Evolutionary conservation across 1,140 invertebrate species (phyloP).

Genomic region (Bombus confusus): DNA sequence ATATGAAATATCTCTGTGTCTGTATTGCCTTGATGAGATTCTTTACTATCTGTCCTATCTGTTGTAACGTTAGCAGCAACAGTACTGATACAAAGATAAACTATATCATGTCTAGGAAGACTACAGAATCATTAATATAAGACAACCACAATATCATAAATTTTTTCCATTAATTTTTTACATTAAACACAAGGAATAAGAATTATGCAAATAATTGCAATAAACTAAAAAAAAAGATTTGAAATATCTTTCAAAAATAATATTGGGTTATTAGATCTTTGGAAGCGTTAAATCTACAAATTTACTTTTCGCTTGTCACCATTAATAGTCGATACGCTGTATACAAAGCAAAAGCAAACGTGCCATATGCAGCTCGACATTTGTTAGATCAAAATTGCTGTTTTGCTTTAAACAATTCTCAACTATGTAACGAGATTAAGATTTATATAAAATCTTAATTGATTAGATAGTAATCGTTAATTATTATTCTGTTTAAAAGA

Average conservation of each 20-base stretch:
- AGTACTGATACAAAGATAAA: slow-evolving; percentile 75
- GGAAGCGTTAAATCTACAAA: slow-evolving; percentile 26
- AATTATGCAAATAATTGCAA: background rate
- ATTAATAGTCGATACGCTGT: slow-evolving; percentile 32
- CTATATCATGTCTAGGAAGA: slow-evolving; percentile 41
- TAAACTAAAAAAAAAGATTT: background rate
- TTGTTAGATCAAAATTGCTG: slow-evolving; percentile 59
- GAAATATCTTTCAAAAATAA: background rate
- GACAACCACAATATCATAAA: background rate
- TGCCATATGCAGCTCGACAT: slow-evolving; percentile 69
- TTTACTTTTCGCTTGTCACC: slow-evolving; percentile 12
- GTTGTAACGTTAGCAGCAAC: slow-evolving; percentile 68
- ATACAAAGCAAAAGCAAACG: slow-evolving; percentile 72
- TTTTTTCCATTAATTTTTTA: background rate
- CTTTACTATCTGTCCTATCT: slow-evolving; percentile 72
- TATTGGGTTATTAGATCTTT: background rate
- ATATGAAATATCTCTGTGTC: slow-evolving; percentile 82
- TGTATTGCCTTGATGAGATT: slow-evolving; percentile 79
- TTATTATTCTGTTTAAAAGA: slow-evolving; percentile 13
- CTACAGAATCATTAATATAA: background rate
- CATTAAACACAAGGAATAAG: background rate
- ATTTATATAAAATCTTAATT: background rate
- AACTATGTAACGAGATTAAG: background rate
- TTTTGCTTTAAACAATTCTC: slow-evolving; percentile 45
- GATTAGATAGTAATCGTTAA: background rate